Conservation (phyloP, 2,888 invertebrate genomes). For the Eristalis arbustorum region DNA sequence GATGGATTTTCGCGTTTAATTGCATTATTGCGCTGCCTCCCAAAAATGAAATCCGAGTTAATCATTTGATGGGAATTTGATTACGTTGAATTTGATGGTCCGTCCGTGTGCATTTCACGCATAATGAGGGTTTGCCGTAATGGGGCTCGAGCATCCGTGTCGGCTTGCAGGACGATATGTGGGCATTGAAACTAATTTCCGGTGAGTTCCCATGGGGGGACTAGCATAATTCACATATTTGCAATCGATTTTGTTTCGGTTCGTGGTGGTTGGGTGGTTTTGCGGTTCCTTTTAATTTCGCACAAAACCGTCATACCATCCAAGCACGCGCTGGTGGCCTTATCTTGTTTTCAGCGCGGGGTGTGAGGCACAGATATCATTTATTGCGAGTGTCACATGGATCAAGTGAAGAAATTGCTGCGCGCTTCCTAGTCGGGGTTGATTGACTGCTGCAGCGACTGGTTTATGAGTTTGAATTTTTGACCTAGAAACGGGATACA, state of each 20-base stretch:
- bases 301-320: neutral
- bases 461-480: constrained; percentile 17
- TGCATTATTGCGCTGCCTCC: neutral
- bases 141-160: neutral
- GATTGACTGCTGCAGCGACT: constrained; percentile 42
- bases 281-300: too few species aligned
- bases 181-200: neutral
- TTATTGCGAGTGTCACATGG: constrained; percentile 34
- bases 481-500: neutral
- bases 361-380: neutral
- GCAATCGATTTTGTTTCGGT: neutral
- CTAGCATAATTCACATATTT: neutral
- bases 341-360: neutral
- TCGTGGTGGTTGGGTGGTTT: neutral
- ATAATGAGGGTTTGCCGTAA: neutral
- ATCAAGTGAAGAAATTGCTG: constrained; percentile 30
- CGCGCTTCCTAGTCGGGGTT: constrained; percentile 42
- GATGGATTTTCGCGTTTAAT: neutral
- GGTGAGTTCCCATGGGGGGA: neutral
- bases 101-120: neutral
- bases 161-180: neutral
- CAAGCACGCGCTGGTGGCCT: neutral
- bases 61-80: neutral
- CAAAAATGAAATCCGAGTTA: neutral
- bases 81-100: neutral